phyloP scores from a whole-genome alignment of 2,797 vertebrate genomes.

The Phaenicophaeus curvirostris region DNA sequence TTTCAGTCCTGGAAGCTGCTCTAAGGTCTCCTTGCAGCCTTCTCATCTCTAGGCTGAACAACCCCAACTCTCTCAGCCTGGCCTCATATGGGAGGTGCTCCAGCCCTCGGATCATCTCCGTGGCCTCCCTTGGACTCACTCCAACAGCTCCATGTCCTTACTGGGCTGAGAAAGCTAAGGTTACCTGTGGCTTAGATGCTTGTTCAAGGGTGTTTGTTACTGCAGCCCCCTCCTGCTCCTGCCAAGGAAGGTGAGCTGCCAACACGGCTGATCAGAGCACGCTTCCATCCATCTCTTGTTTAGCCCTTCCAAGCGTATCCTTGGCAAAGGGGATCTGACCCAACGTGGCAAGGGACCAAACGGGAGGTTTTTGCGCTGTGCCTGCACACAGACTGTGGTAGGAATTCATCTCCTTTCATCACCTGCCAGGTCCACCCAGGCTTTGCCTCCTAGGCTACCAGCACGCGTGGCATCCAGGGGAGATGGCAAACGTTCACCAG shows the following conservation, averaged over 20 bases:
- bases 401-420: not conserved
- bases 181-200: not conserved
- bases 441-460: not conserved
- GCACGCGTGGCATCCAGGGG: not conserved
- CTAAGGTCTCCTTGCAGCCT: too few species aligned
- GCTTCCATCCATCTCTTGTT: not conserved
- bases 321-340: not conserved
- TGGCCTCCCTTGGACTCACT: too few species aligned
- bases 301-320: not conserved
- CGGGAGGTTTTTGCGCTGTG: not conserved
- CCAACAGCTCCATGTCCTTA: too few species aligned
- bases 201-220: too few species aligned
- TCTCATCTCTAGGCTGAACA: too few species aligned
- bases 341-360: not conserved
- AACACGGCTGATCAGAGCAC: not conserved
- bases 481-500: not conserved
- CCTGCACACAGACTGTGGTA: not conserved
- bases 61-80: too few species aligned
- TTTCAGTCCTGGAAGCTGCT: too few species aligned
- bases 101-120: too few species aligned
- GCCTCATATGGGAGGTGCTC: too few species aligned
- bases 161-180: too few species aligned
- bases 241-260: not conserved
- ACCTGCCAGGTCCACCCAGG: conserved; percentile 1
- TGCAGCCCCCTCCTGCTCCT: not conserved